Evolutionary conservation across 2,888 invertebrate species (phyloP).

Genomic region (Steinernema hermaphroditum): DNA sequence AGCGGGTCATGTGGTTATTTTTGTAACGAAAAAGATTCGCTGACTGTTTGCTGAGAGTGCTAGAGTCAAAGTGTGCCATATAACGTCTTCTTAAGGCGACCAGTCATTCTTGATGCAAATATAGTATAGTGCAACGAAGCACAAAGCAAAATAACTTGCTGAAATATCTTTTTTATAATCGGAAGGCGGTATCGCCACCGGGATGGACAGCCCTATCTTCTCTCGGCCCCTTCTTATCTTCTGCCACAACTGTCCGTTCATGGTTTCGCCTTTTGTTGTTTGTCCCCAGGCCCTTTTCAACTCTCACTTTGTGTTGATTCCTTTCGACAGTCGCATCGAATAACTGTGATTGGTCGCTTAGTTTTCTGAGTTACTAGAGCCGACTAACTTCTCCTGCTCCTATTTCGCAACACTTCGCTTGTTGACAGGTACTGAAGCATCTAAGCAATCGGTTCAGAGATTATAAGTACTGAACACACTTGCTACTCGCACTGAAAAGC

Average conservation of each 20-base stretch:
- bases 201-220: too few relatives aligned
- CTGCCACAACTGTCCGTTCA: conserved; percentile 1
- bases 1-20: neutral
- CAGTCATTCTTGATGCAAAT: neutral
- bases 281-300: neutral
- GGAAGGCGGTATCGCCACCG: too few relatives aligned
- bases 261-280: conserved; percentile 26
- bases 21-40: neutral
- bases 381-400: too few relatives aligned
- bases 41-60: neutral
- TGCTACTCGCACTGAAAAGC: too few relatives aligned
- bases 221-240: neutral
- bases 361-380: too few relatives aligned
- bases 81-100: neutral
- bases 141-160: neutral
- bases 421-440: too few relatives aligned
- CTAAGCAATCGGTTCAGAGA: too few relatives aligned
- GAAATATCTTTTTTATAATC: too few relatives aligned
- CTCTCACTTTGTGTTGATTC: neutral
- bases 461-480: too few relatives aligned
- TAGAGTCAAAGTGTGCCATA: neutral
- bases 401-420: too few relatives aligned
- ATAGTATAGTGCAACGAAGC: conserved; percentile 1
- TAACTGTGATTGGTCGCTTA: too few relatives aligned
- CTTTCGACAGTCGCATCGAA: neutral